Conservation (phyloP, 2,113 vertebrate species). For the Sminthopsis crassicaudata region DNA sequence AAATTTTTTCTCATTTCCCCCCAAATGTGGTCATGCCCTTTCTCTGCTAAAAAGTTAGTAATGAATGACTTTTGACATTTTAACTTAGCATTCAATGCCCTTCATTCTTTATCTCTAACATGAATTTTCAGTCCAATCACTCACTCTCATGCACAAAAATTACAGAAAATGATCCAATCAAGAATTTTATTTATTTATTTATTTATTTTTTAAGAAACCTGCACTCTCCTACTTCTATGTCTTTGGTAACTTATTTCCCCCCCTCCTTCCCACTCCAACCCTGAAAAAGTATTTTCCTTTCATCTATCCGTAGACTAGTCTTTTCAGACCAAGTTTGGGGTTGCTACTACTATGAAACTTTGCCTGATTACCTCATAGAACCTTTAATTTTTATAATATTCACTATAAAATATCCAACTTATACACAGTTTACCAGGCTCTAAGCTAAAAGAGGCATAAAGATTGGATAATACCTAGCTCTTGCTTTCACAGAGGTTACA, state of each 20-base stretch:
- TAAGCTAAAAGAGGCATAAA: neutral
- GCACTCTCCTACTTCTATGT: neutral
- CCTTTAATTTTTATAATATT: neutral
- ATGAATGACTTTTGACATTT: neutral
- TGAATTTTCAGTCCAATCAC: neutral
- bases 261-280: neutral
- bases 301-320: neutral
- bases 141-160: neutral
- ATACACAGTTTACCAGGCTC: neutral
- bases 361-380: neutral
- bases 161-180: neutral
- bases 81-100: neutral
- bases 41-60: neutral
- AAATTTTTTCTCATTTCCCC: neutral
- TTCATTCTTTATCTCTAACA: neutral
- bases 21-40: neutral
- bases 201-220: no score
- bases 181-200: no score
- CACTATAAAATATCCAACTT: neutral
- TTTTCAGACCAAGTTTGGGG: neutral
- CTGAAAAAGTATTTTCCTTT: neutral
- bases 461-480: neutral
- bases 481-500: neutral
- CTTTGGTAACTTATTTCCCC: neutral
- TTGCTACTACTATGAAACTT: neutral